Base-by-base conservation (phyloP, 2,797 vertebrate genomes). In the Glyptemys insculpta region DNA sequence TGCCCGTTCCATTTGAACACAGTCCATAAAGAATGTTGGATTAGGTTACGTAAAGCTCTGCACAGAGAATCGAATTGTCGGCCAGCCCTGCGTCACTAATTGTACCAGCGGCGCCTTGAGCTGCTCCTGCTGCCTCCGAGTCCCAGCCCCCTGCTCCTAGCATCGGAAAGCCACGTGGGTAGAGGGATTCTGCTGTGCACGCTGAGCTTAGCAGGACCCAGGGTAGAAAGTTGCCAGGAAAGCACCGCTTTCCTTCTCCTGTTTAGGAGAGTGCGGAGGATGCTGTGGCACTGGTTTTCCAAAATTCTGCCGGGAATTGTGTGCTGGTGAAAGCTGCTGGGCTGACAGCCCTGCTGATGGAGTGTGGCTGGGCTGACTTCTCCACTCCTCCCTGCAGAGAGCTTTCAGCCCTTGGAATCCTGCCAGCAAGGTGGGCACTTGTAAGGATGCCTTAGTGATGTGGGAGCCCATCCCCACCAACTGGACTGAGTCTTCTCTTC, bases 31-130 rank as follows among this genome's bases (percentile, higher is more conserved):
- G 5, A 94, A 88, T 1, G 81, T 92, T 0, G 93, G 79, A 68
- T 2, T 91, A 81, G 52, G 89, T 97, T 97, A 96, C 4, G 27
- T 97, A 97, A 97, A 94, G 90, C 81, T 90, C 96, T 57, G 0
- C 94, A 96, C 96, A 97, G 94, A 96, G 93, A 92, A 91, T 86
- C 96, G 57, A 89, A 96, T 97, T 96, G 97, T 97, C 91, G 9
- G 0, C 44, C 0, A 0, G 83, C 2, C 57, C 92, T 89, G 87
- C 3, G 9, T 80, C 34, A 25, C 50, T 53, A 37, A 53, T 80
- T 23, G 34, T 11, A 80, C 31, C 19, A 12, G 49, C 34, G 5
- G 21, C 12, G 2, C 50, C 34, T 15, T 10, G 15, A 49, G 27
- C 44, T 29, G 27, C 34, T 31, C 9, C 18, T 31, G 47, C 29